Evolutionary conservation across 2,888 invertebrate genomes (phyloP).

Genomic region (Drosophila paranaensis): DNA sequence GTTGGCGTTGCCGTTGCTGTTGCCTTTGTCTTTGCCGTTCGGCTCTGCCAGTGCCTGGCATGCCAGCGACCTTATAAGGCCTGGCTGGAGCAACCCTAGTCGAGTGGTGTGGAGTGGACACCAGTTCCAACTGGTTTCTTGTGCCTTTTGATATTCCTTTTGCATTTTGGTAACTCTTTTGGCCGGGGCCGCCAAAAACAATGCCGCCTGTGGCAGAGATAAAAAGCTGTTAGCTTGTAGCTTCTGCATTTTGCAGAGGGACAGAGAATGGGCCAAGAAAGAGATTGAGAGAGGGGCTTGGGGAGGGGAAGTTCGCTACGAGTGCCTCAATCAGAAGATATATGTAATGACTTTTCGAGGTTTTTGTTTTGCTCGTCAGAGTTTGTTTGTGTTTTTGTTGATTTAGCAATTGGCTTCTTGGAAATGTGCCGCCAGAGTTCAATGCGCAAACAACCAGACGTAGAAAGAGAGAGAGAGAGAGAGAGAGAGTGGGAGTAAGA

Average conservation of each 20-base stretch:
- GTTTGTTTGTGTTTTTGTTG: slow-evolving; percentile 66
- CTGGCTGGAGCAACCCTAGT: slow-evolving; percentile 36
- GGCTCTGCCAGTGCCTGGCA: slow-evolving; percentile 45
- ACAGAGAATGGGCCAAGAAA: neutral
- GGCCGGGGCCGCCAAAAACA: slow-evolving; percentile 67
- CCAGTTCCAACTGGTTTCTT: slow-evolving; percentile 55
- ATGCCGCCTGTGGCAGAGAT: slow-evolving; percentile 75
- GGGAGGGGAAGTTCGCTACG: neutral
- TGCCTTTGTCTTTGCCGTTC: slow-evolving; percentile 19
- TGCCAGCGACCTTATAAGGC: slow-evolving; percentile 76
- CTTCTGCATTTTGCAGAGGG: slow-evolving; percentile 78
- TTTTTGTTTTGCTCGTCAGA: slow-evolving; percentile 70
- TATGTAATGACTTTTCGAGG: slow-evolving; percentile 76
- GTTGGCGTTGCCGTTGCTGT: slow-evolving; percentile 45
- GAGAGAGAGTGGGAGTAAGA: slow-evolving; percentile 1
- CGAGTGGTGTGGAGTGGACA: slow-evolving; percentile 29
- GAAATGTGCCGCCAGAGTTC: slow-evolving; percentile 68
- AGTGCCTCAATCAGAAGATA: slow-evolving; percentile 62
- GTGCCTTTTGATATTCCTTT: slow-evolving; percentile 22
- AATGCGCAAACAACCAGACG: slow-evolving; percentile 53
- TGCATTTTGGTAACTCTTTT: slow-evolving; percentile 44
- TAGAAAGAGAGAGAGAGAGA: neutral
- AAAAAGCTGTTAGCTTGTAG: slow-evolving; percentile 83
- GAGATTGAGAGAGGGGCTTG: neutral
- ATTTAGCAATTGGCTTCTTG: slow-evolving; percentile 76